phyloP scores from a whole-genome alignment of 2,797 vertebrate species.

The Mallotus villosus region DNA sequence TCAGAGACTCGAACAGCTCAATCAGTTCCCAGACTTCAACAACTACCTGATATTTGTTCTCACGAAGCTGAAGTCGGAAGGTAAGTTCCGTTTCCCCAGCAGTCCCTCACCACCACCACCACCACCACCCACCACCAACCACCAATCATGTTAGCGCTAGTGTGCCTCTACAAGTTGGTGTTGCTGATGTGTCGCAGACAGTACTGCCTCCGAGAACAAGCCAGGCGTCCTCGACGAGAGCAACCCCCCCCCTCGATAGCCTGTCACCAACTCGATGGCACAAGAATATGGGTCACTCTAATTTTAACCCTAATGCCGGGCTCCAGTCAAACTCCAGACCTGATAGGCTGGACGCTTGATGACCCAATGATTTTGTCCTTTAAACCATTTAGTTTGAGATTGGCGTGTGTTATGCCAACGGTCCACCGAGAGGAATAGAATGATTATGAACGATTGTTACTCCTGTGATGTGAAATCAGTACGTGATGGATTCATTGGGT shows the following conservation, averaged over 20 bases:
- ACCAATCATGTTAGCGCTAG: not conserved
- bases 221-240: slow-evolving; percentile 38
- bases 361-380: slow-evolving; percentile 54
- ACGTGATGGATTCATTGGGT: not conserved
- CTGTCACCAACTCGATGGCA: slow-evolving; percentile 53
- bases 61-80: slow-evolving; percentile 97
- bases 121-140: no score
- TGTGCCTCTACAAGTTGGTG: not conserved
- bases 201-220: slow-evolving; percentile 22
- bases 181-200: not conserved
- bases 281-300: slow-evolving; percentile 73
- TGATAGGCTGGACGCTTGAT: slow-evolving; percentile 45
- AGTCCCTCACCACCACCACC: no score
- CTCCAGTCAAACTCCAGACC: slow-evolving; percentile 51
- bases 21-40: slow-evolving; percentile 98
- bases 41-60: slow-evolving; percentile 98
- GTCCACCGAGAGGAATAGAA: not conserved
- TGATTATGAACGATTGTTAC: not conserved
- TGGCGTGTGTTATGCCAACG: not conserved
- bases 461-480: not conserved
- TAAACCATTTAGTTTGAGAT: slow-evolving; percentile 44
- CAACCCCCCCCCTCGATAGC: slow-evolving; percentile 35
- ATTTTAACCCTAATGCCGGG: slow-evolving; percentile 71
- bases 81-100: slow-evolving; percentile 68
- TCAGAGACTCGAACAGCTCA: slow-evolving; percentile 97